Evolutionary conservation across 2,113 vertebrate species (phyloP), one percentile per base, ranked within the genome.

Genomic region (Equus przewalskii): DNA sequence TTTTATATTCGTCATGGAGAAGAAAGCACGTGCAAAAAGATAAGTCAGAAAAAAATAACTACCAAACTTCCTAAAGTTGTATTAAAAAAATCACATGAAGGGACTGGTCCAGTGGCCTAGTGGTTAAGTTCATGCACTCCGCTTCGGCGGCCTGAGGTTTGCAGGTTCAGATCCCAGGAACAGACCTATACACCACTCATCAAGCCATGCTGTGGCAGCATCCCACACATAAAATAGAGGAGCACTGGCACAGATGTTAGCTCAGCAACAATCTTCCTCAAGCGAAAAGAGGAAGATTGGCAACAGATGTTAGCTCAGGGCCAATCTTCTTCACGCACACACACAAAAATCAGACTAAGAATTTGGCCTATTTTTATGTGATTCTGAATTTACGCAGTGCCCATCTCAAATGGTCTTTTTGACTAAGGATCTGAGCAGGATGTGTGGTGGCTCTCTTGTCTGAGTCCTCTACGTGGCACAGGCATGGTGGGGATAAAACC

Each of bases 11-110:
- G 80, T 94, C 54, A 46, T 33, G 73, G 49, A 83, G 62, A 87
- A 95, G 82, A 70, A 75, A 80, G 96, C 64, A 4, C 54, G n/a
- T 14, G 5, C 8, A 91, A 78, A 95, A 41, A 96, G 7, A 54
- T 64, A 80, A 84, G 36, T 95, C 67, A 91, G 64, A 56, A 41
- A 64, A 91, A 85, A 60, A 70, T 73, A 81, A 82, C 51, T 8
- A 69, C 41, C 44, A 11, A 84, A 73, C 44, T 92, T 97, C 33
- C 44, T 51, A 58, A 86, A 96, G 60, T 91, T 16, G 7, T 41
- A 76, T 73, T 80, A 49, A 33, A 84, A 72, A 85, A 36, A 21
- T 22, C 33, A 58, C 22, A 67, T 41, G 36, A 41, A 41, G 36
- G 36, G 36, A 41, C 36, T 41, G 36, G 36, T 3, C 36, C 36